Conservation (phyloP, 2,113 vertebrate genomes). For the Xiphophorus hellerii region DNA sequence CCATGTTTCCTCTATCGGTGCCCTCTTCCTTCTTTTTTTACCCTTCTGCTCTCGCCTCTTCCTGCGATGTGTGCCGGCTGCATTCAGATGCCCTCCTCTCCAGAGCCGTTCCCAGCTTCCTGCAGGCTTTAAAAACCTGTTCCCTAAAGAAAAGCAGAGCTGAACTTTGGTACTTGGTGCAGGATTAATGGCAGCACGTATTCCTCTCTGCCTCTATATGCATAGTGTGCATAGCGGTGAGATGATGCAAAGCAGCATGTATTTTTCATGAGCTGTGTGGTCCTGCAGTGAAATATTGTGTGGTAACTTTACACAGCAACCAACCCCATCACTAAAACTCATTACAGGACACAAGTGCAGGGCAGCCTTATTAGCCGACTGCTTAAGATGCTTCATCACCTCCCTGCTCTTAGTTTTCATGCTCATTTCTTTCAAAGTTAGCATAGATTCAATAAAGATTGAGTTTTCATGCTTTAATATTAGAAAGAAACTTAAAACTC, state of each 20-base stretch:
- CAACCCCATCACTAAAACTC: background rate
- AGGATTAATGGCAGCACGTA: constrained; percentile 18
- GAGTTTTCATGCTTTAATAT: background rate
- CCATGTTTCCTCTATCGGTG: constrained; percentile 5
- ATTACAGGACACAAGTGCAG: constrained; percentile 10
- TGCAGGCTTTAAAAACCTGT: constrained; percentile 34
- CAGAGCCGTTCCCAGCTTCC: constrained; percentile 32
- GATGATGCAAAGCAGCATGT: constrained; percentile 1
- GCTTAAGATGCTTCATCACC: background rate
- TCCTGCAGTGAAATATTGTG: background rate
- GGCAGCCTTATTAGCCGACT: background rate
- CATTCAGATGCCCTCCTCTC: constrained; percentile 35
- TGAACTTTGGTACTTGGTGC: constrained; percentile 41
- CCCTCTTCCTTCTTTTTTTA: background rate
- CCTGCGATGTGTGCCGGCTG: constrained; percentile 44
- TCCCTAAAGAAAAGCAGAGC: constrained; percentile 38
- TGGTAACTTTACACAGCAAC: background rate
- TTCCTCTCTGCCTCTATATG: background rate
- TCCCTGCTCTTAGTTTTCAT: background rate
- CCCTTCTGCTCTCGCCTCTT: constrained; percentile 3
- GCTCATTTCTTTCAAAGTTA: background rate
- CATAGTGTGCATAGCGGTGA: background rate
- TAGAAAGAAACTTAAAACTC: background rate
- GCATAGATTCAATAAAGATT: background rate
- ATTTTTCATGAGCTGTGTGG: constrained; percentile 19